Percentiles rank a stretch among this genome's conserved stretches.
These are phyloP conservation scores for Amphiprion ocellaris DNA, from an alignment of 2,113 vertebrate genomes.

Conservation along the genomic window DNA sequence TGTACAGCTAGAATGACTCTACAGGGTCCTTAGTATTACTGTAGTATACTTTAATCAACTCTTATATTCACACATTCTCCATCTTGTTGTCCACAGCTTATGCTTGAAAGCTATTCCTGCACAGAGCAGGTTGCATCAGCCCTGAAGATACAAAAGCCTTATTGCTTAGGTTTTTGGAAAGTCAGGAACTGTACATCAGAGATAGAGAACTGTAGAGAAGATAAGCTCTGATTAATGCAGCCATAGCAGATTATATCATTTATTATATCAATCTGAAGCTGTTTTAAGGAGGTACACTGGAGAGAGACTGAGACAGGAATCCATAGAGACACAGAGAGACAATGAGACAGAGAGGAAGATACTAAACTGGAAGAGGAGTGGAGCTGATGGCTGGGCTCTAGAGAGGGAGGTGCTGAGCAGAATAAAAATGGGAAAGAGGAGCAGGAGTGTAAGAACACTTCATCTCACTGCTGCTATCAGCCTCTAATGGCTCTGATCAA, in stretches of 20 bases:
- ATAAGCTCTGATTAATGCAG: not conserved
- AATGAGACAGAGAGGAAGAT: not conserved
- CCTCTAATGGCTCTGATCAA: constrained; percentile 68
- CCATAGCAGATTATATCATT: not conserved
- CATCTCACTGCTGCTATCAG: constrained; percentile 42
- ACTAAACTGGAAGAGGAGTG: constrained; percentile 12
- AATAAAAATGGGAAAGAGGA: constrained; percentile 43
- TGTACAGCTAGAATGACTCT: not conserved
- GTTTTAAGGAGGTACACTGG: not conserved
- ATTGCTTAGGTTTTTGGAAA: too few relatives aligned
- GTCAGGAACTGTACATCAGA: too few relatives aligned
- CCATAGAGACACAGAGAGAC: constrained; percentile 5
- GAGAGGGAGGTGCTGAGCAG: constrained; percentile 29
- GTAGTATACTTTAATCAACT: not conserved
- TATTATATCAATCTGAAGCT: not conserved
- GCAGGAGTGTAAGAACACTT: constrained; percentile 25
- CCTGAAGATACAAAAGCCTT: too few relatives aligned
- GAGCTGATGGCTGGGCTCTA: constrained; percentile 36
- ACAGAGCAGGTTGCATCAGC: too few relatives aligned
- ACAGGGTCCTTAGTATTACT: not conserved
- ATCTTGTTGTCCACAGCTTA: too few relatives aligned
- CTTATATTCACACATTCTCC: too few relatives aligned
- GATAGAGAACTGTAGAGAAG: not conserved
- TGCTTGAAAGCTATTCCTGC: too few relatives aligned
- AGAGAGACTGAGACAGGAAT: constrained; percentile 6